Evolutionary conservation across 2,888 invertebrate genomes (phyloP).

Genomic region (Thelaira solivaga): DNA sequence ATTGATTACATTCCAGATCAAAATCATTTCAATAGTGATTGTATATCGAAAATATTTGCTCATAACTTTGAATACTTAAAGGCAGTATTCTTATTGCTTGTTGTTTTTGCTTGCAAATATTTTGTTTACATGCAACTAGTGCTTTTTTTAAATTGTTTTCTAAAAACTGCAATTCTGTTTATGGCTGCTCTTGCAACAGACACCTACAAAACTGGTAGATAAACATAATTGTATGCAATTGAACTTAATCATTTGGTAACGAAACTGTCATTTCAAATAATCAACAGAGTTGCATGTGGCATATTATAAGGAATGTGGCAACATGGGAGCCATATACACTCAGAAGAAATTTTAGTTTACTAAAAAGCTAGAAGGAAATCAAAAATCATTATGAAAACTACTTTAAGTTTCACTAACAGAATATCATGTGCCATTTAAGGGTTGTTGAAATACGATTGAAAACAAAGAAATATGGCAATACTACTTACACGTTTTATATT

Average conservation of each 20-base stretch:
- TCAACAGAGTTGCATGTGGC: constrained; percentile 3
- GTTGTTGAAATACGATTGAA: too few relatives aligned
- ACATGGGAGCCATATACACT: constrained; percentile 11
- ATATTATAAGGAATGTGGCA: not conserved
- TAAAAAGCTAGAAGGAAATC: too few relatives aligned
- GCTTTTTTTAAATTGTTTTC: not conserved
- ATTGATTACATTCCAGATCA: constrained; percentile 31
- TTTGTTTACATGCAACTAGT: not conserved
- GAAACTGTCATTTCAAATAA: constrained; percentile 38
- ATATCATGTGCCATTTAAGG: too few relatives aligned
- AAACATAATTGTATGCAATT: constrained; percentile 46
- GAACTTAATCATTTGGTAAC: constrained; percentile 50
- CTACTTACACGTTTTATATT: too few relatives aligned
- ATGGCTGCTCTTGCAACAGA: not conserved
- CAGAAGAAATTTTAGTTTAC: too few relatives aligned
- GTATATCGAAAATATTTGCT: constrained; percentile 13
- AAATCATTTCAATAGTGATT: constrained; percentile 44
- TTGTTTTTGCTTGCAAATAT: not conserved
- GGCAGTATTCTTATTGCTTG: not conserved
- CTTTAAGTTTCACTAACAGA: too few relatives aligned
- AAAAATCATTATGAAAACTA: too few relatives aligned
- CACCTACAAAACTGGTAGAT: not conserved
- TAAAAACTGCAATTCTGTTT: constrained; percentile 8
- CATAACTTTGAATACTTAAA: not conserved
- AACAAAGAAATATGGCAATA: too few relatives aligned